Evolutionary conservation across 2,797 vertebrate species (phyloP), one percentile per base, ranked within the genome.

Genomic region (Remorina albescens): DNA sequence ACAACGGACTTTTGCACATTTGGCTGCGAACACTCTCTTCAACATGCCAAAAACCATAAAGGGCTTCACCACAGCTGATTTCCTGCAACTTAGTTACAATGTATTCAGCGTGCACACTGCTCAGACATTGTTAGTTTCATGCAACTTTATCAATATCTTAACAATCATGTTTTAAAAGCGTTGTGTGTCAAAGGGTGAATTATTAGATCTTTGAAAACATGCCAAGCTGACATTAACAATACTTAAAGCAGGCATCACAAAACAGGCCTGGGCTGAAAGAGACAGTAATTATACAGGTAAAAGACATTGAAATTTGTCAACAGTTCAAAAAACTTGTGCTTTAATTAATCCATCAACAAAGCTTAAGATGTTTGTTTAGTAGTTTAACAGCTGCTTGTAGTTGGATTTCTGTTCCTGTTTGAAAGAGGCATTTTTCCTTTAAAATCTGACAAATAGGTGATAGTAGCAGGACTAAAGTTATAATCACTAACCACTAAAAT

Each of bases 1-100:
- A 82, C 77, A 78, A 75, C 78, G 46, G 65, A 56, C 67, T 78
- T 84, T 77, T 42, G 59, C 83, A 84, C 80, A 88, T 81, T 76
- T 72, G 79, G 67, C 79, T 80, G 73, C 50, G 47, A 84, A 82
- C 65, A 67, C 32, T 63, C 74, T 69, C 50, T 75, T 13, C 70
- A 56, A 75, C 79, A 71, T 76, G 81, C 79, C 84, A 88, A 66
- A 72, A 76, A 13, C 47, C 81, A 76, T 76, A 69, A 81, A 88
- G 69, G 82, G 84, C 86, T 89, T 84, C 82, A 82, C 71, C 88
- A 90, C 86, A 87, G 84, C 78, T 77, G 80, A 86, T 84, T 84
- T 88, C 80, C 88, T 80, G 71, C 78, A 68, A 86, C 79, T 82
- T 83, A 42, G 50, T 76, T 79, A 86, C 73, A 88, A 79, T 90